These are phyloP conservation scores for Chaetodon trifasciatus DNA, from an alignment of 2,797 vertebrate species.

Conservation along the genomic window DNA sequence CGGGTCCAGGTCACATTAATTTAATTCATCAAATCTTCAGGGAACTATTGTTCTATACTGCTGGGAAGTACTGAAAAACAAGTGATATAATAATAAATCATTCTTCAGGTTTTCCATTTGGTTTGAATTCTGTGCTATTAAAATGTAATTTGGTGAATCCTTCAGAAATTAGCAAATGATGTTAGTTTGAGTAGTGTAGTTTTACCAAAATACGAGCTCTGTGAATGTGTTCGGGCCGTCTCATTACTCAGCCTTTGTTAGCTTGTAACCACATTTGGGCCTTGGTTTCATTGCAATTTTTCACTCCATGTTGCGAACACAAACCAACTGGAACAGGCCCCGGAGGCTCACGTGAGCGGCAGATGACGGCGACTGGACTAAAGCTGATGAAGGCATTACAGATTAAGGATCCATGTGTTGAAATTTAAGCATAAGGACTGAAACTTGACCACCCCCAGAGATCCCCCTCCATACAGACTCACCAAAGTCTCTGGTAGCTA, in stretches of 20 bases:
- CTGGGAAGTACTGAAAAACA: background rate
- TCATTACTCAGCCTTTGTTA: conserved; percentile 72
- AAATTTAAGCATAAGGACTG: conserved; percentile 84
- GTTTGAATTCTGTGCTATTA: conserved; percentile 11
- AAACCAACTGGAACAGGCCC: conserved; percentile 56
- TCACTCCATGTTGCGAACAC: conserved; percentile 63
- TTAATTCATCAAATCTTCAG: background rate
- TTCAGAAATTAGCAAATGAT: conserved; percentile 24
- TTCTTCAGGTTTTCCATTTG: background rate
- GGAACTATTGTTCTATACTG: background rate
- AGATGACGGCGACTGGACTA: conserved; percentile 57
- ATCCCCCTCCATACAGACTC: conserved; percentile 67
- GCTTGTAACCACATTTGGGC: conserved; percentile 43
- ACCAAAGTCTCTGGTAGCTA: conserved; percentile 76
- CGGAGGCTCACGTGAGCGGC: conserved; percentile 56
- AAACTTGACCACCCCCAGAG: conserved; percentile 81
- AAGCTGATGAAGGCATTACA: conserved; percentile 64
- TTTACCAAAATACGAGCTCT: conserved; percentile 56
- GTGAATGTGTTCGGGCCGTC: conserved; percentile 46
- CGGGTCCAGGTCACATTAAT: background rate
- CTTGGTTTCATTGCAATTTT: conserved; percentile 71
- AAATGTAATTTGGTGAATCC: background rate
- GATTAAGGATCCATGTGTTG: conserved; percentile 80
- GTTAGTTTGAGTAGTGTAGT: conserved; percentile 40
- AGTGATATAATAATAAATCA: background rate